phyloP scores from a whole-genome alignment of 2,888 invertebrate species.

The Sicus ferrugineus region DNA sequence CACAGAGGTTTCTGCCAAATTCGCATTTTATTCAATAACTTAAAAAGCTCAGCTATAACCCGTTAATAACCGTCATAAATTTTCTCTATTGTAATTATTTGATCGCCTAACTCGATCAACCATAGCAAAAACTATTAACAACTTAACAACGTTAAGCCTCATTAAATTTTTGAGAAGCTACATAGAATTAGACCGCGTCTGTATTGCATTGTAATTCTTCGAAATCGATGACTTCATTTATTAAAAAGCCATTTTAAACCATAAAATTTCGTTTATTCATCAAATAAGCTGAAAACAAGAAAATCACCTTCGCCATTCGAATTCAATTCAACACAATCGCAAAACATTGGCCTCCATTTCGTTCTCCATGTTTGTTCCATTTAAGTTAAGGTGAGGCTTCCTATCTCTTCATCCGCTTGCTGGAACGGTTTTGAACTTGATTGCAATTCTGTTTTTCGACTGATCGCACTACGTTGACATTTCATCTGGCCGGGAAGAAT shows the following conservation, averaged over 20 bases:
- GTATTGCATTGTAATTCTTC: too few species aligned
- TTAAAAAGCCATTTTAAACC: too few species aligned
- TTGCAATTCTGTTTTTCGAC: constrained; percentile 4
- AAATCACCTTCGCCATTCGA: neutral
- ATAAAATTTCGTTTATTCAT: too few species aligned
- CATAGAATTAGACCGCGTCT: neutral
- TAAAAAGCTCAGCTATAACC: too few species aligned
- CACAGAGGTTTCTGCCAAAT: too few species aligned
- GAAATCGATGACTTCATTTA: too few species aligned
- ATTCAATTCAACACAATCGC: neutral
- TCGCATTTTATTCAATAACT: too few species aligned
- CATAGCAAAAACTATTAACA: constrained; percentile 10
- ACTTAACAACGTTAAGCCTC: constrained; percentile 8
- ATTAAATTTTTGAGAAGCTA: neutral
- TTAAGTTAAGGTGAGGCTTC: constrained; percentile 26
- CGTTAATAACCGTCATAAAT: too few species aligned
- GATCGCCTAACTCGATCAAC: neutral
- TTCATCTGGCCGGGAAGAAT: too few species aligned
- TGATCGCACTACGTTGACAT: constrained; percentile 31
- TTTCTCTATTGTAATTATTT: neutral
- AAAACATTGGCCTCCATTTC: constrained; percentile 11
- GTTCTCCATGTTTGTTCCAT: constrained; percentile 8
- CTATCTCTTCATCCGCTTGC: too few species aligned
- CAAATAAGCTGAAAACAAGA: too few species aligned
- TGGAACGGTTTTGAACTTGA: neutral